Conservation (phyloP, 2,797 vertebrate species). For the Chelon labrosus region DNA sequence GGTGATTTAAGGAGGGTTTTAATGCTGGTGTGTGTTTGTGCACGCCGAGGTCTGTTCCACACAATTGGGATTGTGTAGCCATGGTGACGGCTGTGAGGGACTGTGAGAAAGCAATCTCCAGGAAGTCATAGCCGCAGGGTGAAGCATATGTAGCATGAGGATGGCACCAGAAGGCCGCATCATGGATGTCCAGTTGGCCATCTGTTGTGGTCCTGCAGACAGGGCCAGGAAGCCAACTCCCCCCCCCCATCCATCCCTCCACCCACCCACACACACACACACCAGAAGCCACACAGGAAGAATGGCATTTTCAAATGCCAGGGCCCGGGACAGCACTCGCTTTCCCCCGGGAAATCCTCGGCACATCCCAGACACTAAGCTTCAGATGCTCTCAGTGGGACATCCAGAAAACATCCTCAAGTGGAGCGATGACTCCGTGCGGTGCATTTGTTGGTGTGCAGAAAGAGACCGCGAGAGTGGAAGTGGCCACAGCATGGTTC, state of each 20-base stretch:
- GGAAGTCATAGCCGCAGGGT: slow-evolving; percentile 82
- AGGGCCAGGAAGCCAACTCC: slow-evolving; percentile 70
- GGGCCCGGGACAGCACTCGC: slow-evolving; percentile 45
- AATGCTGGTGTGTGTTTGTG: slow-evolving; percentile 25
- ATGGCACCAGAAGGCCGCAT: slow-evolving; percentile 83
- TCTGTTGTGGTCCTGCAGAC: slow-evolving; percentile 77
- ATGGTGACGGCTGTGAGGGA: slow-evolving; percentile 76
- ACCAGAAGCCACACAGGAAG: slow-evolving; percentile 67
- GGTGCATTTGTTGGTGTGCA: slow-evolving; percentile 67
- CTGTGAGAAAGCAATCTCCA: slow-evolving; percentile 79
- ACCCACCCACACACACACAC: too few relatives aligned
- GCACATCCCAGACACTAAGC: slow-evolving; percentile 60
- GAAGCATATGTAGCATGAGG: slow-evolving; percentile 85
- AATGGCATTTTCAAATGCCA: slow-evolving; percentile 72
- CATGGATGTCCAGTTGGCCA: slow-evolving; percentile 85
- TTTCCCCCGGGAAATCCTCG: slow-evolving; percentile 53
- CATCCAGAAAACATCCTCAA: slow-evolving; percentile 63
- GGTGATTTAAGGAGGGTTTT: slow-evolving; percentile 41
- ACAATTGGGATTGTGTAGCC: slow-evolving; percentile 65
- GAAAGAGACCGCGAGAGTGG: slow-evolving; percentile 60
- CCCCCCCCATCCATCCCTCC: not conserved
- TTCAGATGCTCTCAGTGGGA: slow-evolving; percentile 58
- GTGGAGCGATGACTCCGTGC: slow-evolving; percentile 51
- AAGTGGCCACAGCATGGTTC: slow-evolving; percentile 65
- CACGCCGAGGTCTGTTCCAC: slow-evolving; percentile 37